Conservation (phyloP, 2,888 invertebrate species). For the Morpho deidamia region DNA sequence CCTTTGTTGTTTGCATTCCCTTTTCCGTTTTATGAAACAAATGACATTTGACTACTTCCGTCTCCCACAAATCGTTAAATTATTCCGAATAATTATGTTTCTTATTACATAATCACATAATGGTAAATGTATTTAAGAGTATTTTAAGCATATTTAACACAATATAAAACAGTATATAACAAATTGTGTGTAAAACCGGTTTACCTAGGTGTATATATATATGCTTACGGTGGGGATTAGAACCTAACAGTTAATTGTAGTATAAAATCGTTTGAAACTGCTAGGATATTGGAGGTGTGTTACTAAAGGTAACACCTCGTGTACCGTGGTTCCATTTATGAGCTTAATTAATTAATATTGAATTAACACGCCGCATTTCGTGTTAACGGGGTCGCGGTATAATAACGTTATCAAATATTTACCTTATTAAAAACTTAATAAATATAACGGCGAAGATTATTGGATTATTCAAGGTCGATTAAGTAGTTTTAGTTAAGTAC, state of each 20-base stretch:
- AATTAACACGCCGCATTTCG: constrained; percentile 49
- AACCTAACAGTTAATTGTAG: constrained; percentile 12
- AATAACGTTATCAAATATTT: constrained; percentile 54
- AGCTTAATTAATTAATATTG: constrained; percentile 62
- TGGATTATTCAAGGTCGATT: constrained; percentile 1
- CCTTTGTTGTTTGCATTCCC: no score
- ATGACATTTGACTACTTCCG: no score
- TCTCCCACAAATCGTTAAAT: no score
- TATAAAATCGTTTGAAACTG: constrained; percentile 21
- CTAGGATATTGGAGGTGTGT: constrained; percentile 25
- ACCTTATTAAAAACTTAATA: constrained; percentile 21
- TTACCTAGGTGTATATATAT: no score
- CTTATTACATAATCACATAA: no score
- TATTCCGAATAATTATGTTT: no score
- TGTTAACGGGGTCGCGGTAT: constrained; percentile 49
- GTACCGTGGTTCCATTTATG: constrained; percentile 39
- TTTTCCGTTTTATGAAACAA: no score
- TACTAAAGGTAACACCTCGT: constrained; percentile 38
- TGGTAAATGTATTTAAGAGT: no score
- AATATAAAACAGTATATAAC: no score
- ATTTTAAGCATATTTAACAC: no score
- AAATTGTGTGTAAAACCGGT: no score
- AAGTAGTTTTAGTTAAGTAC: background rate
- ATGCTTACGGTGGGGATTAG: background rate
- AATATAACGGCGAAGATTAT: background rate